These are phyloP conservation scores for Trigoniulus corallinus DNA, from an alignment of 1,140 invertebrate species.

Conservation along the genomic window DNA sequence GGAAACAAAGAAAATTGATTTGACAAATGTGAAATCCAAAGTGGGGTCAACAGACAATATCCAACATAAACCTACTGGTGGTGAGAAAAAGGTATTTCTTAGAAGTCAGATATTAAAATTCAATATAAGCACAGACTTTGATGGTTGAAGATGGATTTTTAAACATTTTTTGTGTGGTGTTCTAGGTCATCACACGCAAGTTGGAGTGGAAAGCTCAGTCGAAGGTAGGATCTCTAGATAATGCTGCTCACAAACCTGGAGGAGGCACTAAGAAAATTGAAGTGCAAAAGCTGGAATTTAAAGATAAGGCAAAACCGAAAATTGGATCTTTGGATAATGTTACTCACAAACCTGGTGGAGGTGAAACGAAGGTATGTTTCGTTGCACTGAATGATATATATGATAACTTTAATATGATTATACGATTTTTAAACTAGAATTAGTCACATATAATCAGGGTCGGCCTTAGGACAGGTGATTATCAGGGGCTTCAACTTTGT, in stretches of 20 bases:
- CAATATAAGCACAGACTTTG: neutral
- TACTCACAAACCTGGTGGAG: slow-evolving; percentile 70
- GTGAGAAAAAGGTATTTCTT: slow-evolving; percentile 89
- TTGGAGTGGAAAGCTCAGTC: slow-evolving; percentile 83
- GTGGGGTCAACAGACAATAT: slow-evolving; percentile 77
- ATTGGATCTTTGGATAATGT: slow-evolving; percentile 85
- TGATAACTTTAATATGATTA: slow-evolving; percentile 4
- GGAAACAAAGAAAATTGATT: slow-evolving; percentile 69
- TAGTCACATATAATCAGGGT: neutral
- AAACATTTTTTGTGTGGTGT: neutral
- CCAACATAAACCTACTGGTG: slow-evolving; percentile 69
- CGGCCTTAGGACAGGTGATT: no score
- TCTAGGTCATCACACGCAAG: slow-evolving; percentile 41
- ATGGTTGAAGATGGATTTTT: neutral
- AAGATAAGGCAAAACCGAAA: slow-evolving; percentile 78
- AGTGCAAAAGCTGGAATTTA: slow-evolving; percentile 73
- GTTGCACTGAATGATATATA: neutral
- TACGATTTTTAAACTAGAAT: no score
- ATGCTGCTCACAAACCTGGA: slow-evolving; percentile 76
- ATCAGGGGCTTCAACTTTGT: no score
- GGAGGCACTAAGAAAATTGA: slow-evolving; percentile 87
- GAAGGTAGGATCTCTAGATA: slow-evolving; percentile 85
- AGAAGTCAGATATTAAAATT: no score
- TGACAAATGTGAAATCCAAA: slow-evolving; percentile 56
- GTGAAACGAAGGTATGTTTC: slow-evolving; percentile 61